These are phyloP conservation scores for Aproaerema taeniolella DNA, from an alignment of 2,888 invertebrate species.

Conservation along the genomic window DNA sequence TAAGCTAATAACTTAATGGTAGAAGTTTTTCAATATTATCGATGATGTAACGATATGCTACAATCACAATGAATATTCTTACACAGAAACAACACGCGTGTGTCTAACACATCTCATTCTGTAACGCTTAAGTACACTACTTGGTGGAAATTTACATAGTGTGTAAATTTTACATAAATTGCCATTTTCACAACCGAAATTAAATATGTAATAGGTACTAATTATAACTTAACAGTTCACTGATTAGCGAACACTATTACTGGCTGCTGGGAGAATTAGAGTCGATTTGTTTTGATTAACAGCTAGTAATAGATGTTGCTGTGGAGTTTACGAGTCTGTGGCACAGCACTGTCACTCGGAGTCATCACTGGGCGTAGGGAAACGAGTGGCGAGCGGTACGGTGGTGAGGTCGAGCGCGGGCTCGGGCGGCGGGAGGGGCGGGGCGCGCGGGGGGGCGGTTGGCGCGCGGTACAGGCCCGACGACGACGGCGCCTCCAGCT, in stretches of 20 bases:
- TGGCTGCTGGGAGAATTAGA: constrained; percentile 24
- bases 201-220: constrained; percentile 70
- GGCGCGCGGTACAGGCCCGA: constrained; percentile 11
- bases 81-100: constrained; percentile 53
- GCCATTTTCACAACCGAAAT: constrained; percentile 78
- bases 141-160: constrained; percentile 63
- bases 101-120: constrained; percentile 68
- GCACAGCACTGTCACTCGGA: constrained; percentile 69
- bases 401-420: constrained; percentile 60
- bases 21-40: too few relatives aligned
- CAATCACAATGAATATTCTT: constrained; percentile 2
- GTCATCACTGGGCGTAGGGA: constrained; percentile 34
- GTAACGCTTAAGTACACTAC: constrained; percentile 62
- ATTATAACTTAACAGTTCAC: constrained; percentile 64
- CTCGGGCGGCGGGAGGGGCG: constrained; percentile 27
- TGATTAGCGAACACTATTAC: constrained; percentile 46
- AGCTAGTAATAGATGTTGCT: background rate
- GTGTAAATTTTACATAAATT: constrained; percentile 70
- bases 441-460: constrained; percentile 1
- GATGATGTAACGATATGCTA: constrained; percentile 3
- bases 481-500: background rate
- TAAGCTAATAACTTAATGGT: too few relatives aligned
- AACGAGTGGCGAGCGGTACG: constrained; percentile 36
- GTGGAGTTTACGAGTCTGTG: constrained; percentile 41
- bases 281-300: background rate